A percentile compares a stretch with the other conserved stretches of the same genome.
phyloP scores from a whole-genome alignment of 2,113 vertebrate genomes.

The Hemibates koningsi region DNA sequence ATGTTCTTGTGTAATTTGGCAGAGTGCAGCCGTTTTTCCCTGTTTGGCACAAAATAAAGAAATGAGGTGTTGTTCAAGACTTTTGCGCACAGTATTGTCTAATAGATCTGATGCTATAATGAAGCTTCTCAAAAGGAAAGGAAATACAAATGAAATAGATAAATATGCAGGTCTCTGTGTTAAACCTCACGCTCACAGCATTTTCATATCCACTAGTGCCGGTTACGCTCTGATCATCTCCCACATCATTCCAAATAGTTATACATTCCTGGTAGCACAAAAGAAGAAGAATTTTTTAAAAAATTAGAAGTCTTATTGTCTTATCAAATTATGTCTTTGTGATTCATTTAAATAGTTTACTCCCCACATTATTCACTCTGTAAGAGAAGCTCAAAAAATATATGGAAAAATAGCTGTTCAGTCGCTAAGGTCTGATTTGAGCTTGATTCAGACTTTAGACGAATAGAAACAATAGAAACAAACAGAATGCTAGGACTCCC shows the following conservation, averaged over 20 bases:
- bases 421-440: background rate
- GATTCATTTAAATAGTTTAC: background rate
- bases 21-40: background rate
- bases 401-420: background rate
- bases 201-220: background rate
- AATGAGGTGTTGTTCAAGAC: background rate
- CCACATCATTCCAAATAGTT: background rate
- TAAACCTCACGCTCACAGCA: background rate
- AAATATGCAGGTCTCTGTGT: background rate
- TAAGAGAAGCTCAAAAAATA: background rate
- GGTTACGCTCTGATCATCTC: background rate
- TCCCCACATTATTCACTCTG: background rate
- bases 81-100: background rate
- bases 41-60: background rate
- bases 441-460: background rate
- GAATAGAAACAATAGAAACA: background rate
- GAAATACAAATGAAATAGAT: background rate
- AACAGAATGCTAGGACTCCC: background rate
- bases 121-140: background rate
- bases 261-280: background rate
- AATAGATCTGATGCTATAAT: background rate
- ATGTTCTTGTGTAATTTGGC: background rate
- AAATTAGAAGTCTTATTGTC: background rate
- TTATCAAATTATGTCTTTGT: background rate
- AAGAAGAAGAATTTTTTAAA: background rate